These are phyloP conservation scores for Bradypodion pumilum DNA, from an alignment of 2,797 vertebrate species.

Conservation along the genomic window DNA sequence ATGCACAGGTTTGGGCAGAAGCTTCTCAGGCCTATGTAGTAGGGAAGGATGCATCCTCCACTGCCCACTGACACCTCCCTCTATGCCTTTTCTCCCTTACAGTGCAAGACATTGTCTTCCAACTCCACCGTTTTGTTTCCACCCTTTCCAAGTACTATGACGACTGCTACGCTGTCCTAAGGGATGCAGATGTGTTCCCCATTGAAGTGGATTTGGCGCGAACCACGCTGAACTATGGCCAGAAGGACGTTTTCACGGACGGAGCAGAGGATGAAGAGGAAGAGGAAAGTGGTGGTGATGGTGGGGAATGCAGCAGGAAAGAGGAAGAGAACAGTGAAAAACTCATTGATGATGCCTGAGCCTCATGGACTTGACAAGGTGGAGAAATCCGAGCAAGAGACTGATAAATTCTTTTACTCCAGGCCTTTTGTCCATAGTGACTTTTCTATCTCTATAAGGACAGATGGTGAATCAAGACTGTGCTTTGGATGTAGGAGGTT, in stretches of 20 bases:
- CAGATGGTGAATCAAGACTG: constrained; percentile 43
- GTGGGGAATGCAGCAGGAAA: constrained; percentile 48
- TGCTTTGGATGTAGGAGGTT: constrained; percentile 39
- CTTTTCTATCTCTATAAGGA: constrained; percentile 45
- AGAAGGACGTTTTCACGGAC: constrained; percentile 80
- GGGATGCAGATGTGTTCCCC: constrained; percentile 95
- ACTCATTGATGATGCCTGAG: constrained; percentile 76
- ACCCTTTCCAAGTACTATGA: constrained; percentile 97
- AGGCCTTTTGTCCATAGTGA: constrained; percentile 38
- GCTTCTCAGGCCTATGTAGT: not conserved
- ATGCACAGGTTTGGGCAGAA: not conserved
- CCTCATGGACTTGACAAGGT: not conserved
- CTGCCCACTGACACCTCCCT: too few relatives aligned
- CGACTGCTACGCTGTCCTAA: constrained; percentile 91
- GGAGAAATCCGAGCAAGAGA: constrained; percentile 31
- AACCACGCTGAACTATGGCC: constrained; percentile 91
- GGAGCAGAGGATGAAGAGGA: constrained; percentile 80
- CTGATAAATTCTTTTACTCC: constrained; percentile 61
- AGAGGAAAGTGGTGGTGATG: constrained; percentile 28
- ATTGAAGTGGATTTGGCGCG: constrained; percentile 97
- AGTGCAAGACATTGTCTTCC: constrained; percentile 99
- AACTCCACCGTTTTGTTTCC: constrained; percentile 97
- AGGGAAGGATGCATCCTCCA: not conserved
- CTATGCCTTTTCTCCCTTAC: not conserved
- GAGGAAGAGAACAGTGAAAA: constrained; percentile 68